Conservation (phyloP, 2,113 vertebrate species). For the Cyanoderma ruficeps region DNA sequence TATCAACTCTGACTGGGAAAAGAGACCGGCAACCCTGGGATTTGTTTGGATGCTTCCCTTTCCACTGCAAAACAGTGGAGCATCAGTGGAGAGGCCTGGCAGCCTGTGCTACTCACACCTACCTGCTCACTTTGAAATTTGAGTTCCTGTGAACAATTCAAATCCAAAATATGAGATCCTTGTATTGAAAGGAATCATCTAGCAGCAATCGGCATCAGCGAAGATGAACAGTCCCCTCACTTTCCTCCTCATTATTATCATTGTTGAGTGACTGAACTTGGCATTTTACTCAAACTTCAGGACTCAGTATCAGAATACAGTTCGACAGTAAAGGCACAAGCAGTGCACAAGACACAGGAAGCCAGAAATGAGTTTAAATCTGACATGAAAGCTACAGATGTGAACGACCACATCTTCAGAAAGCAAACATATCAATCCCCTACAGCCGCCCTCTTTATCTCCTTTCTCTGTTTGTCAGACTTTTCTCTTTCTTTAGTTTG, state of each 20-base stretch:
- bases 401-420: background rate
- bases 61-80: background rate
- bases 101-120: background rate
- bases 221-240: rapidly evolving
- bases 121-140: background rate
- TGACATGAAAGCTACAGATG: background rate
- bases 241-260: background rate
- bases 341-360: background rate
- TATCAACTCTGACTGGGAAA: background rate
- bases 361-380: background rate
- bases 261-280: rapidly evolving
- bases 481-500: background rate
- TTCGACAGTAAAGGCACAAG: background rate
- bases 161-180: background rate
- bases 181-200: background rate
- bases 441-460: background rate
- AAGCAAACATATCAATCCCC: background rate
- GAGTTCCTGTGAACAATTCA: background rate
- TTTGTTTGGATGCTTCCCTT: background rate
- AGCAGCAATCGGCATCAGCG: background rate
- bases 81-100: background rate
- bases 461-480: background rate
- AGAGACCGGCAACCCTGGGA: background rate
- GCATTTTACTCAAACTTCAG: background rate
- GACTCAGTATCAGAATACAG: background rate